phyloP scores from a whole-genome alignment of 2,797 vertebrate species.

The Vultur gryphus region DNA sequence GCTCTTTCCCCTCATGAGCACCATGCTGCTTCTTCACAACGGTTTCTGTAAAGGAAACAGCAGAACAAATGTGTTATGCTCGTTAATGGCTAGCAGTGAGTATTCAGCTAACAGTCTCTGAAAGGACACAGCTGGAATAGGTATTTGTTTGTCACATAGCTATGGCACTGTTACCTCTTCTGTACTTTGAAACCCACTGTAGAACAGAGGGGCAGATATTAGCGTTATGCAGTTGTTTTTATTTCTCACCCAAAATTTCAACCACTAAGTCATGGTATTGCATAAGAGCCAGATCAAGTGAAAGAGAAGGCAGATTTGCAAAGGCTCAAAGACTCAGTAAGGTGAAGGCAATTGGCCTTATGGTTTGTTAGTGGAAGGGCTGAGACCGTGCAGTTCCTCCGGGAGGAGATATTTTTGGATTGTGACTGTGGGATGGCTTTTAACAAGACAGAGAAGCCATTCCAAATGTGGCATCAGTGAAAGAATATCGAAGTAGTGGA shows the following conservation, averaged over 20 bases:
- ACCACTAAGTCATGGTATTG: not conserved
- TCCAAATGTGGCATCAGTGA: not conserved
- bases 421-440: not conserved
- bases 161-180: not conserved
- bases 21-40: not conserved
- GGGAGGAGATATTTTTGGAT: not conserved
- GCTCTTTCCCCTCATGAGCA: constrained; percentile 60
- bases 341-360: not conserved
- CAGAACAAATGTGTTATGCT: not conserved
- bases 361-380: not conserved
- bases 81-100: not conserved
- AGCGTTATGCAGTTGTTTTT: not conserved
- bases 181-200: not conserved
- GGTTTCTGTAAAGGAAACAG: constrained; percentile 7
- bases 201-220: not conserved
- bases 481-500: not conserved
- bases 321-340: not conserved
- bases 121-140: not conserved
- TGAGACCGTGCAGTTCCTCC: not conserved
- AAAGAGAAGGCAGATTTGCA: not conserved
- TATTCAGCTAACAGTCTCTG: not conserved
- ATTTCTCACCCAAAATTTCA: not conserved
- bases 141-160: not conserved
- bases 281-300: not conserved
- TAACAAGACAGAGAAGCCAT: not conserved